Evolutionary conservation across 2,888 invertebrate species (phyloP), one percentile per base, ranked within the genome.

Genomic region (Megaustenia siamemsis): DNA sequence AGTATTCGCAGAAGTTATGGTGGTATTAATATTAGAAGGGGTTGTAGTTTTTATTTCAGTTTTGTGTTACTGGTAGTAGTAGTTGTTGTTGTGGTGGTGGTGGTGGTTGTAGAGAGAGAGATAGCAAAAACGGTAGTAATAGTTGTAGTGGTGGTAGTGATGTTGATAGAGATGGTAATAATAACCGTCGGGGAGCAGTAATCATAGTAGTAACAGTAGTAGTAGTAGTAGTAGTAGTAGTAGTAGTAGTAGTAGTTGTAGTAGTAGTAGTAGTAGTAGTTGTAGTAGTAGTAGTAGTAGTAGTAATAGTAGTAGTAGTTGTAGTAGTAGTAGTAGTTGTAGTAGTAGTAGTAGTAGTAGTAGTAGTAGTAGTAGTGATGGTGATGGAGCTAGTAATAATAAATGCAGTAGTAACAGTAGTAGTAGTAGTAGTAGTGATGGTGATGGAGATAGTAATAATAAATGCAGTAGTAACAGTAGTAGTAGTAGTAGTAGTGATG

Each of bases 291-390:
- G 24, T 18, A n/a, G 28, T 28, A 32, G 68, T 69, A 69, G 69
- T 40, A 40, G 69, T 69, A 40, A 24, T 38, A 69, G 69, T 69
- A 40, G 69, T 69, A 69, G 69, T 69, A 40, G 69, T 40, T 24
- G 69, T 69, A 40, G n/a, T 45, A 43, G 28, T 43, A 71, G 71
- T 45, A 71, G 71, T 71, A 6, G 45, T 71, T 28, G 71, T 71
- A 71, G 71, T 45, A 71, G 43, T 71, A 45, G 71, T 71, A 71
- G 28, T 71, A 43, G n/a, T 43, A 45, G 71, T 71, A 71, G 43
- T 71, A 71, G 71, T 71, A 43, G 71, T 45, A 43, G 71, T 71
- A 71, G 71, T 43, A 45, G 71, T 45, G 43, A 28, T 71, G 28
- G 43, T 71, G 28, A n/a, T 43, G n/a, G 71, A 28, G 43, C n/a